Evolutionary conservation across 2,888 invertebrate species (phyloP), one percentile per base, ranked within the genome.

Genomic region (Bimastos eiseni): DNA sequence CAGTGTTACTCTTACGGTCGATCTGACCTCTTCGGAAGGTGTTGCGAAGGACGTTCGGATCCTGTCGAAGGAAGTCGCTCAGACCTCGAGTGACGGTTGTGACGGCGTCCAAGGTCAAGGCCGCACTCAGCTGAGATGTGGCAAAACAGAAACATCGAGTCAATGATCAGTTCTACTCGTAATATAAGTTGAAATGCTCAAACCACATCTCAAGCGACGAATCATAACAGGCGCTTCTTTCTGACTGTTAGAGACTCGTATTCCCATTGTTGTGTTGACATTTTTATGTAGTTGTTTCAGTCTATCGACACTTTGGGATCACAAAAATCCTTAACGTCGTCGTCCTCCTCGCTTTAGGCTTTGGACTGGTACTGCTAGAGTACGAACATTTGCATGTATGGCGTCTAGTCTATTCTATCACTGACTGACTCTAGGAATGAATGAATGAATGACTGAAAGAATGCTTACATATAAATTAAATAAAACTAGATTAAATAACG

Each of bases 91-190:
- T 97, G 90, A 98, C 96, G 0, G 98, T 98, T 95, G 97, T 97
- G 30, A 98, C 97, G 4, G 98, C 98, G 94, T 99, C 99, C 95
- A 98, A 98, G 97, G 98, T 98, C 92, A 99, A 96, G 0, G 98
- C 98, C 0, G 98, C 97, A 95, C 98, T 97, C 3, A 98, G 98
- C 98, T 98, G 93, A n/a, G 41, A 41, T 1, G 70, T 3, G 70
- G 13, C 70, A n/a, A 70, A 30, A 70, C 17, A 70, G 70, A 70
- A 70, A 70, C 70, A 70, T 70, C n/a, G n/a, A n/a, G n/a, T 8
- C 30, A 30, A 70, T 30, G 70, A n/a, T 70, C 70, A 70, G 70
- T n/a, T 70, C 70, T 1, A 4, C 70, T 70, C n/a, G n/a, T 30
- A 8, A 30, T 30, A 11, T 15, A 15, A 11, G 15, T 41, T 15